Percentiles rank a stretch among this genome's conserved stretches.
Conservation (phyloP, 2,888 invertebrate genomes). For the Sclerodermus sp. region DNA sequence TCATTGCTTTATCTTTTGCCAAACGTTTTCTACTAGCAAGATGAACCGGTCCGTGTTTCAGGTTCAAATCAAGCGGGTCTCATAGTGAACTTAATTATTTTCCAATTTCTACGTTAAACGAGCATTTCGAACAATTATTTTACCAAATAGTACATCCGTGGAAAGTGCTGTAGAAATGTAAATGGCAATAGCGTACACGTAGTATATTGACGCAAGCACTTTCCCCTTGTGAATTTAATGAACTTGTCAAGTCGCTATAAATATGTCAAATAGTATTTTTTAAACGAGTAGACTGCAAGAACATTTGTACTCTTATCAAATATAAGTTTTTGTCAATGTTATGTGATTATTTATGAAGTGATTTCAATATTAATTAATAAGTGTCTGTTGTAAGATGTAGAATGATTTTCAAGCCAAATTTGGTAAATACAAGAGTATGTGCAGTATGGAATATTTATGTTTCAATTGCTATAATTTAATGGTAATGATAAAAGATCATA, state of each 20-base stretch:
- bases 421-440: conserved; percentile 1
- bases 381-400: conserved; percentile 12
- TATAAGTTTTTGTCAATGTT: too few relatives aligned
- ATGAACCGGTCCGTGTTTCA: conserved; percentile 16
- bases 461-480: conserved; percentile 3
- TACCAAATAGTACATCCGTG: too few relatives aligned
- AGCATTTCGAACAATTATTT: too few relatives aligned
- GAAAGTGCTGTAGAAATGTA: too few relatives aligned
- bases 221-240: neutral
- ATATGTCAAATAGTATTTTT: neutral
- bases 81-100: conserved; percentile 1
- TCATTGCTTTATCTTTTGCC: neutral
- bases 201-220: too few relatives aligned
- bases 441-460: conserved; percentile 11
- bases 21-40: neutral
- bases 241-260: neutral
- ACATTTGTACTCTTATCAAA: too few relatives aligned
- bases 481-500: conserved; percentile 17
- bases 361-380: conserved; percentile 5
- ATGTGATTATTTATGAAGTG: too few relatives aligned
- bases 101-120: too few relatives aligned
- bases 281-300: conserved; percentile 2
- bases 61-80: conserved; percentile 24
- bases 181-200: too few relatives aligned
- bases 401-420: conserved; percentile 8